Evolutionary conservation across 2,797 vertebrate genomes (phyloP).

Genomic region (Muscicapa striata): DNA sequence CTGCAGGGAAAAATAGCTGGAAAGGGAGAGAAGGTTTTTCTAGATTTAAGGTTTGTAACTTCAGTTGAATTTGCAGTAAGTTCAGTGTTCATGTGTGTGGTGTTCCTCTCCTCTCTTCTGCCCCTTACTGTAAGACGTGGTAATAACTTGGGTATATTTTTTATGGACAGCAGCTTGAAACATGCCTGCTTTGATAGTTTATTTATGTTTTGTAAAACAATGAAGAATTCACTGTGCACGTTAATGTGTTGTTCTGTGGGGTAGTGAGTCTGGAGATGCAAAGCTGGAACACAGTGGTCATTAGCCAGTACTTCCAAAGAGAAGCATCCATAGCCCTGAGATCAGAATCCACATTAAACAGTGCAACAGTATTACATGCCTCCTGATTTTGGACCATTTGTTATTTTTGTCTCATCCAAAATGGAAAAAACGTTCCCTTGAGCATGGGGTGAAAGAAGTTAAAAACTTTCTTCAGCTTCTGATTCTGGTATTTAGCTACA

Average conservation of each 20-base stretch:
- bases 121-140: neutral
- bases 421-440: neutral
- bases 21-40: neutral
- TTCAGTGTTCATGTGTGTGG: rapidly evolving
- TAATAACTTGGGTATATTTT: neutral
- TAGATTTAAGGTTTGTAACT: neutral
- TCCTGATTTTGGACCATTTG: neutral
- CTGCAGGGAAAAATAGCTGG: neutral
- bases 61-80: neutral
- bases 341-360: neutral
- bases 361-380: neutral
- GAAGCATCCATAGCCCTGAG: neutral
- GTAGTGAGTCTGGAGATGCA: neutral
- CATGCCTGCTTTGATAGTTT: neutral
- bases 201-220: neutral
- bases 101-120: neutral
- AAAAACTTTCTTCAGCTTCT: neutral
- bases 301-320: neutral
- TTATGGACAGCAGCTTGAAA: neutral
- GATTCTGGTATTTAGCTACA: neutral
- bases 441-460: neutral
- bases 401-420: neutral
- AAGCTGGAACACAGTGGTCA: neutral
- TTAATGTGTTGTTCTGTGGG: neutral
- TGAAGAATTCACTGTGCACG: neutral